phyloP scores from a whole-genome alignment of 2,888 invertebrate species.

The Cataglyphis livida region DNA sequence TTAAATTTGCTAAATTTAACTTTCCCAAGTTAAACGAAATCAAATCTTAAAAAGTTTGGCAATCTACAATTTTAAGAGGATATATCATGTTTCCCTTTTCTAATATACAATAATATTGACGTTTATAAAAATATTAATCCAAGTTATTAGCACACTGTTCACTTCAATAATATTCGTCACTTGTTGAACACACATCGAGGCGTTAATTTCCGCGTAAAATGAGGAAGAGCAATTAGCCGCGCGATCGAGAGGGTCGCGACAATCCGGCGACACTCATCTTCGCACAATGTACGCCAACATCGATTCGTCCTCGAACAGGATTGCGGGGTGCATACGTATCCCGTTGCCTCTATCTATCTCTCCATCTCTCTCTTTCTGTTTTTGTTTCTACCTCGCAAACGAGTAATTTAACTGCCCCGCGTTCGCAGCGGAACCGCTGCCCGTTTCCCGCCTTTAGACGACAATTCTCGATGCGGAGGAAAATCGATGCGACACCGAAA shows the following conservation, averaged over 20 bases:
- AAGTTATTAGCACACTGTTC: not conserved
- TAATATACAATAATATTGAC: not conserved
- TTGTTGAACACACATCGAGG: conserved; percentile 4
- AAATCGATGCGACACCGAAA: conserved; percentile 22
- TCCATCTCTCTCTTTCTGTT: not conserved
- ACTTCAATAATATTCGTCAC: not conserved
- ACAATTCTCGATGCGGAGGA: not conserved
- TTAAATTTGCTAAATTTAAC: not conserved
- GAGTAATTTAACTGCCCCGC: conserved; percentile 33
- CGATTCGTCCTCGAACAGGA: conserved; percentile 28
- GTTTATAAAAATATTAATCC: not conserved
- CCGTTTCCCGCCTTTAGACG: conserved; percentile 18
- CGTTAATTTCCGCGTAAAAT: conserved; percentile 30
- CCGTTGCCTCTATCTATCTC: not conserved
- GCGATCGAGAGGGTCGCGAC: conserved; percentile 38
- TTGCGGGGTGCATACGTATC: conserved; percentile 14
- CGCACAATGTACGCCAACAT: conserved; percentile 26
- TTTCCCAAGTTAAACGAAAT: not conserved
- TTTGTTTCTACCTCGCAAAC: not conserved
- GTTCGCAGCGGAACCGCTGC: conserved; percentile 23
- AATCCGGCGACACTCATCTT: conserved; percentile 41
- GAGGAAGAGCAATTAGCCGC: conserved; percentile 33
- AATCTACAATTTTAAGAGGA: not conserved
- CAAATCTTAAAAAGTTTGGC: not conserved
- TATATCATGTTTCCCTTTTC: not conserved